Base-by-base conservation (phyloP, 1,140 invertebrate genomes). In the Charaxes varanes region DNA sequence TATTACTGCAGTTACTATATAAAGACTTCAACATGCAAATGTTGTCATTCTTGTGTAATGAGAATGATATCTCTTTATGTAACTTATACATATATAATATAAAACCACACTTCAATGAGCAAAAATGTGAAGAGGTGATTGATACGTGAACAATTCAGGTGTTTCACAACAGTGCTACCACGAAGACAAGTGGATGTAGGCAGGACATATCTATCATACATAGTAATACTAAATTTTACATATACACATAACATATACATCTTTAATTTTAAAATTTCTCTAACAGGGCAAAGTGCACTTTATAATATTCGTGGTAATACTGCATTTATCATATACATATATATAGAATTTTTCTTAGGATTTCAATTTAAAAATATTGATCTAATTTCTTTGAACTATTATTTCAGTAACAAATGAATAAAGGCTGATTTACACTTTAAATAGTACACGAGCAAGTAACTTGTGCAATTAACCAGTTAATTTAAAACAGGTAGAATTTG, bases 271-370 rank as follows among this genome's bases (percentile, higher is more conserved):
- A 23, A 8, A 38, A 34, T 23, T 26, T 44, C 21, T 32, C 30
- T 46, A 46, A 34, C 12, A 46, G 44, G 30, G 35, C 35, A 53
- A 57, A 40, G 62, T 64, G 58, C 57, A 62, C 44, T 56, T n/a
- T 57, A 51, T 37, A 48, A 56, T 41, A 54, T 59, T 54, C 53
- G 59, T 65, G 62, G 59, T 62, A 65, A 65, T 62, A 65, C 59
- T 65, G 55, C 36, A 42, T 41, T 28, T 38, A 44, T 53, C 10
- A 15, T 15, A 14, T 14, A 7, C 13, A 22, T 23, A 15, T 33
- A 19, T 36, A 30, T 17, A 41, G 28, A 43, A 16, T 38, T 33
- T 41, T 50, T 34, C 38, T 41, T 41, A n/a, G n/a, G n/a, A n/a
- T n/a, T n/a, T n/a, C n/a, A 47, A 46, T 35, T 24, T 24, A 28